phyloP scores from a whole-genome alignment of 2,888 invertebrate species.

The Hermaeophaga mercurialis region DNA sequence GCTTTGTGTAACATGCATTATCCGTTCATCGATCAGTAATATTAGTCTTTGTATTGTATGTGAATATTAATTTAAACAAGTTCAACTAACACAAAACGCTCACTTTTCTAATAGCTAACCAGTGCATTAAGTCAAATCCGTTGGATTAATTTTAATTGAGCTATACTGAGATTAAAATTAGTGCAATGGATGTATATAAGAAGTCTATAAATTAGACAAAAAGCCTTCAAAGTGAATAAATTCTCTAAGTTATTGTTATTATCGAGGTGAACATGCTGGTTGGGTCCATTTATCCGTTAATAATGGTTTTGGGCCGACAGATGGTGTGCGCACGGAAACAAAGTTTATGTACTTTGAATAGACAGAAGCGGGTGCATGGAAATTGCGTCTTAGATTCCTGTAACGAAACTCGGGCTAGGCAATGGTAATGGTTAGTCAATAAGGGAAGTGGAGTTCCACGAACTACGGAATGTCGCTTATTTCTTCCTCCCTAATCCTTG shows the following conservation, averaged over 20 bases:
- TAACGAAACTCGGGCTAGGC: neutral
- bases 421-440: constrained; percentile 15
- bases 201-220: constrained; percentile 31
- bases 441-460: neutral
- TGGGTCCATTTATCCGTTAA: constrained; percentile 32
- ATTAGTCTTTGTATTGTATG: too few relatives aligned
- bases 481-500: neutral
- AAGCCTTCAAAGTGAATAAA: constrained; percentile 29
- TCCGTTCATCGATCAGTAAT: too few relatives aligned
- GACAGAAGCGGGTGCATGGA: constrained; percentile 25
- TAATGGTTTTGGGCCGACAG: constrained; percentile 33
- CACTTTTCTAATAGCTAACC: too few relatives aligned
- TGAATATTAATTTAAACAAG: too few relatives aligned
- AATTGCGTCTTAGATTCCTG: constrained; percentile 22
- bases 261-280: constrained; percentile 33
- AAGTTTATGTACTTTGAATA: constrained; percentile 28
- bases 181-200: constrained; percentile 24
- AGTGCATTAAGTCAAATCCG: too few relatives aligned
- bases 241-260: constrained; percentile 36
- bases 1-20: too few relatives aligned
- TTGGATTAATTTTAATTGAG: too few relatives aligned
- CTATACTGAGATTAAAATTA: neutral
- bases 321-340: constrained; percentile 24
- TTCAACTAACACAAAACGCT: too few relatives aligned
- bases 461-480: neutral